These are phyloP conservation scores for Caenorhabditis doughertyi DNA, from an alignment of 2,888 invertebrate species.

Conservation along the genomic window DNA sequence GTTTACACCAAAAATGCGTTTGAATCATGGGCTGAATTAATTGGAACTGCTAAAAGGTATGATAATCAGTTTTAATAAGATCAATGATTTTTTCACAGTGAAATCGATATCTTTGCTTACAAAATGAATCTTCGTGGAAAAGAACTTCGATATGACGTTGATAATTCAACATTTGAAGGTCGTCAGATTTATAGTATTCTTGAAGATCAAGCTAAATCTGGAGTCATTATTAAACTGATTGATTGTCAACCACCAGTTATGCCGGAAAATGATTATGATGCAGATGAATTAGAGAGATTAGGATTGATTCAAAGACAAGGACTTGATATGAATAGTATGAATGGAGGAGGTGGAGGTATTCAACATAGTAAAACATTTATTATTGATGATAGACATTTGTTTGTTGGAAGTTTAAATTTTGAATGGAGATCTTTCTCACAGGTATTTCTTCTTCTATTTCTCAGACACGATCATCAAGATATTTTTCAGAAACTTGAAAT, in stretches of 20 bases:
- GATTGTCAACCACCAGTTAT: conserved; percentile 54
- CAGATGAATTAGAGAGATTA: conserved; percentile 47
- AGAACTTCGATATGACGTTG: conserved; percentile 56
- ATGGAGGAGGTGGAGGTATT: conserved; percentile 62
- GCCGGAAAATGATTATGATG: conserved; percentile 56
- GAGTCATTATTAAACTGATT: conserved; percentile 48
- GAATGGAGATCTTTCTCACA: conserved; percentile 65
- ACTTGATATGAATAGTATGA: conserved; percentile 59
- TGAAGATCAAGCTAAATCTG: conserved; percentile 39
- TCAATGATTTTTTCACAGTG: conserved; percentile 40
- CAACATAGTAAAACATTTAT: conserved; percentile 63
- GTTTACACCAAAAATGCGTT: conserved; percentile 51
- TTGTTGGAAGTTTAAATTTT: conserved; percentile 61
- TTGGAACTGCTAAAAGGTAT: conserved; percentile 38
- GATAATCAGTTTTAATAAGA: not conserved
- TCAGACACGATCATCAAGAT: not conserved
- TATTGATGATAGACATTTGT: conserved; percentile 56
- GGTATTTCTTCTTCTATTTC: not conserved
- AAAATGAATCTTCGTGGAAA: conserved; percentile 63
- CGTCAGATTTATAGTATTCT: conserved; percentile 40
- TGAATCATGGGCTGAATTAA: conserved; percentile 54
- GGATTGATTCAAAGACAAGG: conserved; percentile 54
- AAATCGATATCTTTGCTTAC: conserved; percentile 60
- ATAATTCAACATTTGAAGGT: conserved; percentile 64
- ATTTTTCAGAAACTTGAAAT: conserved; percentile 58